Evolutionary conservation across 2,888 invertebrate species (phyloP), one percentile per base, ranked within the genome.

Genomic region (Salticus scenicus): DNA sequence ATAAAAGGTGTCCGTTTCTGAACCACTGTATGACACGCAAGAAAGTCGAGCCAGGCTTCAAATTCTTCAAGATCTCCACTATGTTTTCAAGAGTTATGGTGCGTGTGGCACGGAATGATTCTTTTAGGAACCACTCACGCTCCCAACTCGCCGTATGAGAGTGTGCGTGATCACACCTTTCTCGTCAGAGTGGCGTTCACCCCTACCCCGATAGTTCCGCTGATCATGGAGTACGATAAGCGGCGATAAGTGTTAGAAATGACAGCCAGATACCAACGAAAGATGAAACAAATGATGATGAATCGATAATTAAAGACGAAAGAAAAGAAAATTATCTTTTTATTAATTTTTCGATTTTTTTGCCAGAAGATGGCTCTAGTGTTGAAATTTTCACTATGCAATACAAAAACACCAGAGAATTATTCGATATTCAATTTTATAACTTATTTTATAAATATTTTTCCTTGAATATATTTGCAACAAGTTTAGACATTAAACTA

Each of bases 1-100:
- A 77, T 69, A 73, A 84, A 84, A 84, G 83, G 83, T 84, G 83
- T 84, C 66, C 73, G 66, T 83, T 83, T 76, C 76, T 75, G 37
- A 31, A 41, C 41, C 10, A 33, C 33, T 30, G 17, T 69, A 63
- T 17, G 69, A 73, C 83, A 84, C 83, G 83, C 83, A 63, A 84
- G 77, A 73, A 84, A 84, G 83, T 72, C 83, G 77, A 75, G 57
- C 1, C 24, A 24, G 57, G 57, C 57, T 12, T 57, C 57, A 57
- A 57, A 57, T 57, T 57, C 57, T 57, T 57, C 57, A 57, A 57
- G 57, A 57, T 57, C 57, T 24, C 57, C 57, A 7, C 57, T 57
- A 31, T 81, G 81, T 82, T 75, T 82, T 82, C 75, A 71, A 51
- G 75, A 81, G 74, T 74, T 81, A 4, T 1, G n/a, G 67, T 67